phyloP scores from a whole-genome alignment of 2,113 vertebrate genomes.

The Cyanoramphus novaezelandiae region DNA sequence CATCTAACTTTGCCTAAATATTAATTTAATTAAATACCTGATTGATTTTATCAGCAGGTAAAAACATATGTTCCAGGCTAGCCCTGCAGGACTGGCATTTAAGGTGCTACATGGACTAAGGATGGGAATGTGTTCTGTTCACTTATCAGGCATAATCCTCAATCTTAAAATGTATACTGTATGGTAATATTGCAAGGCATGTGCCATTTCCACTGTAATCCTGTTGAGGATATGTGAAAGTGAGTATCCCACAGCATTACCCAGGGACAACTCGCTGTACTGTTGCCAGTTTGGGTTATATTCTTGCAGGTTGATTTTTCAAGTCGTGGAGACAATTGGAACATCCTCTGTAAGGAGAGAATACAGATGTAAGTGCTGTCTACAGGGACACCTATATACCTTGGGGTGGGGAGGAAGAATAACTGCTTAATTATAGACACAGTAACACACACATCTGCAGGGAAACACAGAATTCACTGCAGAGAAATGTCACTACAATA shows the following conservation, averaged over 20 bases:
- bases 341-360: neutral
- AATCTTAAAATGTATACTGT: neutral
- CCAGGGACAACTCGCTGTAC: no score
- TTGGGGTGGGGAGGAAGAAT: neutral
- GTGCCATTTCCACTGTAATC: neutral
- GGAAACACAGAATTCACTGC: neutral
- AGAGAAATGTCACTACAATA: neutral
- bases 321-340: neutral
- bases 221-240: neutral
- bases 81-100: neutral
- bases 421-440: slow-evolving; percentile 28
- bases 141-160: neutral
- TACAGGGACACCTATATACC: neutral
- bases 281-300: neutral
- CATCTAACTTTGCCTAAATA: neutral
- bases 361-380: neutral
- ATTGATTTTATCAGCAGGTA: neutral
- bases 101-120: neutral
- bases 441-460: slow-evolving; percentile 19
- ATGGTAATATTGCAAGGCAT: neutral
- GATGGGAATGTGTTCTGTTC: neutral
- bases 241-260: neutral
- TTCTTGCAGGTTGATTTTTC: neutral
- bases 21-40: neutral
- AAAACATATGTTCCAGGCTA: neutral